These are phyloP conservation scores for Tuberolachnus salignus DNA, from an alignment of 2,888 invertebrate species.

Conservation along the genomic window DNA sequence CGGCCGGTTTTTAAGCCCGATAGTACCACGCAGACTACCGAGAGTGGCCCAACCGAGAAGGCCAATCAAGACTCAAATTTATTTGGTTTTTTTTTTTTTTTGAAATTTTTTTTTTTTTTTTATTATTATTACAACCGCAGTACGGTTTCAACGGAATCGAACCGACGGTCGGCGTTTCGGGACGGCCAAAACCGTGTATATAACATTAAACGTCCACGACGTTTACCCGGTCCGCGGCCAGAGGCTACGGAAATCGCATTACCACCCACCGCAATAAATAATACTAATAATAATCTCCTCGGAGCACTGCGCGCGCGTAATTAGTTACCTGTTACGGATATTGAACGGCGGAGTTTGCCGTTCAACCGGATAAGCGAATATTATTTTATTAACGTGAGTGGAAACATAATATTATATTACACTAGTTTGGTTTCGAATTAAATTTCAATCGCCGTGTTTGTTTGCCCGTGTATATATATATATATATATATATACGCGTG, in stretches of 20 bases:
- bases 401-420: neutral
- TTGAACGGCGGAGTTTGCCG: neutral
- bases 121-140: no score
- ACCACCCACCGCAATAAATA: neutral
- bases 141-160: no score
- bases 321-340: constrained; percentile 16
- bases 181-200: neutral
- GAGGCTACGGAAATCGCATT: neutral
- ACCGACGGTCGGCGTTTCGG: neutral
- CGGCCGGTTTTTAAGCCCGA: no score
- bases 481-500: no score
- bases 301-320: neutral
- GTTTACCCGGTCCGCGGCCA: neutral
- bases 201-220: neutral
- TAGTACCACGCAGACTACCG: no score
- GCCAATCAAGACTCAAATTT: no score
- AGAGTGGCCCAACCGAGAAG: no score
- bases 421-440: neutral
- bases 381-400: neutral
- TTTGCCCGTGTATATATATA: no score
- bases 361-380: neutral
- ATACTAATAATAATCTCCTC: neutral
- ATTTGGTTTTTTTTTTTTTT: no score
- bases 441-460: neutral
- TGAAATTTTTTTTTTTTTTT: no score